phyloP scores from a whole-genome alignment of 2,113 vertebrate species.

The Coracopsis vasa region DNA sequence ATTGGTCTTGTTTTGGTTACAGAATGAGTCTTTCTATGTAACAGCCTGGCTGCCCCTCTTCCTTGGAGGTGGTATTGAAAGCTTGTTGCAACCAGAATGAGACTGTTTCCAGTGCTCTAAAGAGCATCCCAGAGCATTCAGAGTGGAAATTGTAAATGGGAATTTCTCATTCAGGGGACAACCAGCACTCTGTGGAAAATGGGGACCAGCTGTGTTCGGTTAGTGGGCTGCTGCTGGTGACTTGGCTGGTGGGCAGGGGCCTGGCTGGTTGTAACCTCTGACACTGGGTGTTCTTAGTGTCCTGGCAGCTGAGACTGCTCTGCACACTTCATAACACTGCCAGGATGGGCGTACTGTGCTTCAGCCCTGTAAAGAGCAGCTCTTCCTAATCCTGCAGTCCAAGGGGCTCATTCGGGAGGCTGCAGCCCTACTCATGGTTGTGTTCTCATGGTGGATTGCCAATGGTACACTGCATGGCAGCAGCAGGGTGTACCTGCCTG shows the following conservation, averaged over 20 bases:
- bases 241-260: not conserved
- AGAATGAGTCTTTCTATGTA: not conserved
- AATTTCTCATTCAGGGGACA: not conserved
- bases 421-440: not conserved
- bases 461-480: not conserved
- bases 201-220: not conserved
- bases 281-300: not conserved
- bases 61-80: not conserved
- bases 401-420: not conserved
- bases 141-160: constrained; percentile 19
- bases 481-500: not conserved
- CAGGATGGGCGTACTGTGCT: not conserved
- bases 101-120: constrained; percentile 13
- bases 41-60: not conserved
- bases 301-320: not conserved
- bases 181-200: not conserved
- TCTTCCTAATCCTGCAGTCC: not conserved
- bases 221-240: not conserved
- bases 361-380: not conserved
- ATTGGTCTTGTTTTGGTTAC: not conserved
- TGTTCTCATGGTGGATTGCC: not conserved
- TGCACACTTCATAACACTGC: rapidly evolving
- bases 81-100: not conserved
- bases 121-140: not conserved
- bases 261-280: not conserved